phyloP scores from a whole-genome alignment of 2,888 invertebrate species.

The Drosophila peninsularis region DNA sequence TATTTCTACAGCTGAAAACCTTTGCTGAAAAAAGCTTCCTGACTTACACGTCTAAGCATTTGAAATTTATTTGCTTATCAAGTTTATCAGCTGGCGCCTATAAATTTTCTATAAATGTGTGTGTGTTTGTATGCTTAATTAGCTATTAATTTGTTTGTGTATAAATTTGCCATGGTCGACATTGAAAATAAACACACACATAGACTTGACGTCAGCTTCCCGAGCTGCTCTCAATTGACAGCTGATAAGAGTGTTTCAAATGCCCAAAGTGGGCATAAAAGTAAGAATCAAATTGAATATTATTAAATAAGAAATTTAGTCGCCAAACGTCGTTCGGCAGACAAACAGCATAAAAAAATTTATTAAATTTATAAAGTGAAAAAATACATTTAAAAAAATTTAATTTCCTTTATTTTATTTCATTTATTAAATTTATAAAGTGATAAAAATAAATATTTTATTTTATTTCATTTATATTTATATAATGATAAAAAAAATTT shows the following conservation, averaged over 20 bases:
- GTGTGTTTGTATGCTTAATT: constrained; percentile 14
- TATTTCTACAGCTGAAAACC: neutral
- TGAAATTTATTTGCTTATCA: constrained; percentile 18
- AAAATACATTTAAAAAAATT: too few relatives aligned
- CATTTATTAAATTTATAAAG: too few relatives aligned
- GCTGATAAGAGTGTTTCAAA: constrained; percentile 36
- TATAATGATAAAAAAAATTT: too few relatives aligned
- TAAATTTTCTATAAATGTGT: neutral
- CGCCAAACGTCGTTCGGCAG: constrained; percentile 14
- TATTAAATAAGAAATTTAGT: constrained; percentile 28
- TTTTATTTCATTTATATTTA: too few relatives aligned
- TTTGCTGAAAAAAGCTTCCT: constrained; percentile 9
- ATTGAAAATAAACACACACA: constrained; percentile 25
- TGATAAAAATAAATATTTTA: too few relatives aligned
- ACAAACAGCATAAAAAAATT: neutral
- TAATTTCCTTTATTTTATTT: too few relatives aligned
- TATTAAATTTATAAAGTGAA: neutral
- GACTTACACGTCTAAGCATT: neutral
- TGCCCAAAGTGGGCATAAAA: neutral
- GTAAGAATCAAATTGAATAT: neutral
- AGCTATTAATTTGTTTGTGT: constrained; percentile 33
- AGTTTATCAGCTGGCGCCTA: constrained; percentile 23
- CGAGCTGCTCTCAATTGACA: constrained; percentile 30
- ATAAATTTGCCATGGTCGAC: constrained; percentile 42
- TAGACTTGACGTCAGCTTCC: constrained; percentile 41